phyloP scores from a whole-genome alignment of 2,113 vertebrate genomes.

The Anhinga rufa region DNA sequence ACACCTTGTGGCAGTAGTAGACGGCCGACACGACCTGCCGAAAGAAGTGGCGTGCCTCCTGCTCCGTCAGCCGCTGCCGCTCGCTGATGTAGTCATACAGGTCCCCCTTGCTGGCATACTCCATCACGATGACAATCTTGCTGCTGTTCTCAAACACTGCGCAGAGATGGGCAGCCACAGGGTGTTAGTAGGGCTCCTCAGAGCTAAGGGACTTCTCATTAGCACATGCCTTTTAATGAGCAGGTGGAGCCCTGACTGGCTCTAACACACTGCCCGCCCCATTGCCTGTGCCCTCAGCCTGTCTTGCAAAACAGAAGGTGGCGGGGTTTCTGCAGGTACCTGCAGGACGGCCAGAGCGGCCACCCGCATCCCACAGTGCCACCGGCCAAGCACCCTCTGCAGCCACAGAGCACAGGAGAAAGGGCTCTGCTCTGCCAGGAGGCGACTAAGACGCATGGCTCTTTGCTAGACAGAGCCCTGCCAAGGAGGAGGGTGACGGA shows the following conservation, averaged over 20 bases:
- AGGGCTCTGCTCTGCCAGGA: neutral
- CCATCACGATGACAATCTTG: conserved; percentile 98
- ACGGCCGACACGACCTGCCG: conserved; percentile 92
- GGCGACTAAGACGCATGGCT: fast-evolving
- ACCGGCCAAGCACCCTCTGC: neutral
- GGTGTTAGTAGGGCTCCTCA: neutral
- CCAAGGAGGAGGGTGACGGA: neutral
- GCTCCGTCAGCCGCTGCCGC: conserved; percentile 79
- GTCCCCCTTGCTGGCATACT: conserved; percentile 91
- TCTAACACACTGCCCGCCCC: fast-evolving
- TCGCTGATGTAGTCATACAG: conserved; percentile 94
- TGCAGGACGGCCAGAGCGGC: neutral
- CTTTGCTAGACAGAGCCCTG: neutral
- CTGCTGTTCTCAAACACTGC: conserved; percentile 96
- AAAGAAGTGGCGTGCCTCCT: conserved; percentile 88
- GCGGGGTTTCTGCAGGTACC: neutral
- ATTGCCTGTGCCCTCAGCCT: fast-evolving
- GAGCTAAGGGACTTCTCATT: fast-evolving
- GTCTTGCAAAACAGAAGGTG: fast-evolving
- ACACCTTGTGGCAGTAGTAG: conserved; percentile 92
- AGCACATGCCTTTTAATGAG: fast-evolving
- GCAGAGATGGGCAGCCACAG: fast-evolving
- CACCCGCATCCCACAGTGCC: neutral
- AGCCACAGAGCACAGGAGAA: neutral
- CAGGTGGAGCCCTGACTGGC: fast-evolving